Evolutionary conservation across 2,888 invertebrate species (phyloP), one percentile per base, ranked within the genome.

Genomic region (Microdon myrmicae): DNA sequence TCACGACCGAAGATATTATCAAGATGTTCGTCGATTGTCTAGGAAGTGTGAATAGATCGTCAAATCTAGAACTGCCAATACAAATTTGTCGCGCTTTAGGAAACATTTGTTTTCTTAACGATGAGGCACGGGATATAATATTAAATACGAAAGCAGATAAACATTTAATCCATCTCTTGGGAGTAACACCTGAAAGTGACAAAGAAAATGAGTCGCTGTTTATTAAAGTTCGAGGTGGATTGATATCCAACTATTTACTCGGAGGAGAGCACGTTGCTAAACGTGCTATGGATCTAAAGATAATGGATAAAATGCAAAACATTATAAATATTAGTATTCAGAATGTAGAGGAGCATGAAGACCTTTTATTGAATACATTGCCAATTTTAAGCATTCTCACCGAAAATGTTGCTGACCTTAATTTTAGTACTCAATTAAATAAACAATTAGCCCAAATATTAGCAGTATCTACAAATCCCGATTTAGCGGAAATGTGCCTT

Each of bases 21-120:
- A 79, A 82, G 49, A 82, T 82, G 35, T 82, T 90, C 67, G 74
- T 88, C 45, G 78, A 81, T 43, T 81, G 86, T 67, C 73, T 89
- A 44, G 74, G 76, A 71, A 71, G 74, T 53, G 55, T 53, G 5
- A 58, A 53, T 6, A 67, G 68, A 48, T 69, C 67, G 8, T 72
- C 72, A 60, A 74, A 71, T 67, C 73, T 83, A 59, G 84, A 86
- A 67, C 75, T 87, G 41, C 80, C 87, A 5, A 87, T 87, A 68
- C 91, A 94, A 74, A 85, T 88, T 26, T 90, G 90, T 69, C 84
- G 94, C 71, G 91, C 92, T 2, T 81, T 95, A 13, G 94, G 93
- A 23, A 95, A 95, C 78, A 87, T 95, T 73, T 93, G 92, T 76
- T 94, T 90, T 76, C 89, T 94, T 74, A 92, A 93, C 81, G 90